A percentile compares a stretch with the other conserved stretches of the same genome.
phyloP scores from a whole-genome alignment of 2,888 invertebrate species.

The Protonemura montana region DNA sequence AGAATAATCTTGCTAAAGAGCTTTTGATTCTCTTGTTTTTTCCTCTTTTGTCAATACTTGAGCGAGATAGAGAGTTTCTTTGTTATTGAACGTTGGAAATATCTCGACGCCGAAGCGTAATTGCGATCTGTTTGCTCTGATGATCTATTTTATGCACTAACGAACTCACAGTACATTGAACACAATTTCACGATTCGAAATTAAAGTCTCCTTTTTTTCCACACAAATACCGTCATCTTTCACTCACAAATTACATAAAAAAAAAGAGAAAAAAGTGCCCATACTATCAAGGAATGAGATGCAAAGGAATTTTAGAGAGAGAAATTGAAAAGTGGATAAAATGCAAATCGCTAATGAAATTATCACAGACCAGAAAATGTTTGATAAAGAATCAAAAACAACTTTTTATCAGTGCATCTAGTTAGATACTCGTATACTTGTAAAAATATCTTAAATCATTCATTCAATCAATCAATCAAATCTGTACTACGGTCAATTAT shows the following conservation, averaged over 20 bases:
- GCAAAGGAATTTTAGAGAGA: too few species aligned
- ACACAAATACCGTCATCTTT: not conserved
- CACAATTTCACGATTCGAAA: not conserved
- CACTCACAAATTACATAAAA: not conserved
- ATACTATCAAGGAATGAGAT: too few species aligned
- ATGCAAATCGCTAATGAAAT: too few species aligned
- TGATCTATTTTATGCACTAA: not conserved
- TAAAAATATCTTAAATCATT: too few species aligned
- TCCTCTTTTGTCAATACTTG: not conserved
- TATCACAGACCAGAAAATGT: too few species aligned
- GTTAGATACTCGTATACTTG: too few species aligned
- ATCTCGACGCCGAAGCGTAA: not conserved
- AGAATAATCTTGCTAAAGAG: constrained; percentile 28
- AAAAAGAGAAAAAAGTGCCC: too few species aligned
- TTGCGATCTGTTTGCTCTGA: not conserved
- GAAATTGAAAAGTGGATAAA: too few species aligned
- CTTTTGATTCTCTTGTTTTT: constrained; percentile 38
- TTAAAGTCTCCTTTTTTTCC: not conserved
- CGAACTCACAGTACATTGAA: not conserved
- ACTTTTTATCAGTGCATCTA: too few species aligned
- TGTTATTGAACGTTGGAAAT: constrained; percentile 1
- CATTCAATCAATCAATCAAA: too few species aligned
- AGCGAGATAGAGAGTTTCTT: not conserved
- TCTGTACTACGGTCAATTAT: too few species aligned
- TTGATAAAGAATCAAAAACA: too few species aligned